Evolutionary conservation across 2,797 vertebrate genomes (phyloP).

Genomic region (Tapirus indicus): DNA sequence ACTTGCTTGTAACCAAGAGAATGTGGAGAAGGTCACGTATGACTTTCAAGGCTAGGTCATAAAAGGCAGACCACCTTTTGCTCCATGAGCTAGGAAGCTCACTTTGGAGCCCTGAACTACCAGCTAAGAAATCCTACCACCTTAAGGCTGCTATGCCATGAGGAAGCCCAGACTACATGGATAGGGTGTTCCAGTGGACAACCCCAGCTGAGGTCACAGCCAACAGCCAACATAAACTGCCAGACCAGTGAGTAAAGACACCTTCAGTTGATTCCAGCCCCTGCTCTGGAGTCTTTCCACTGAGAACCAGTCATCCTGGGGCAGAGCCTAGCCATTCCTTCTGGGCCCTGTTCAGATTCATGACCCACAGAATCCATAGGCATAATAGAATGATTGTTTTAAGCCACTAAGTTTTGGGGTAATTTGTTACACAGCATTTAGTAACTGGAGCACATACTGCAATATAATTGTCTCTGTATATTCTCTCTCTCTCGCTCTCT

Average conservation of each 20-base stretch:
- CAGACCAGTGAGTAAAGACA: neutral
- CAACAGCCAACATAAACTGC: neutral
- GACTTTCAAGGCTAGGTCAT: neutral
- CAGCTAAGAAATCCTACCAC: neutral
- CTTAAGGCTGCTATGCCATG: neutral
- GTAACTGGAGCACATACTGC: neutral
- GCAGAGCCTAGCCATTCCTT: neutral
- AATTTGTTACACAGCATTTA: neutral
- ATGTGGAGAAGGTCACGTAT: rapidly evolving
- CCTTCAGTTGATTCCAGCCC: no score
- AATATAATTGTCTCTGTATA: rapidly evolving
- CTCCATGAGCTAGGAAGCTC: neutral
- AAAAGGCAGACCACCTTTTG: neutral
- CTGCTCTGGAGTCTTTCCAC: neutral
- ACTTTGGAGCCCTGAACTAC: neutral
- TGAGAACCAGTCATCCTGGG: neutral
- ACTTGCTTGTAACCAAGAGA: neutral
- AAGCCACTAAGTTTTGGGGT: neutral
- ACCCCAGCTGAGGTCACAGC: neutral
- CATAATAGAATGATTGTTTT: neutral
- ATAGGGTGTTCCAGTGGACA: no score
- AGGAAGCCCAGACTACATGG: rapidly evolving
- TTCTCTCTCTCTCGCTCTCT: neutral
- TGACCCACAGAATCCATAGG: neutral
- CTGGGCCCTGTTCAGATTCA: neutral